phyloP scores from a whole-genome alignment of 2,888 invertebrate genomes.

The Sinodicranocentrus sp. region DNA sequence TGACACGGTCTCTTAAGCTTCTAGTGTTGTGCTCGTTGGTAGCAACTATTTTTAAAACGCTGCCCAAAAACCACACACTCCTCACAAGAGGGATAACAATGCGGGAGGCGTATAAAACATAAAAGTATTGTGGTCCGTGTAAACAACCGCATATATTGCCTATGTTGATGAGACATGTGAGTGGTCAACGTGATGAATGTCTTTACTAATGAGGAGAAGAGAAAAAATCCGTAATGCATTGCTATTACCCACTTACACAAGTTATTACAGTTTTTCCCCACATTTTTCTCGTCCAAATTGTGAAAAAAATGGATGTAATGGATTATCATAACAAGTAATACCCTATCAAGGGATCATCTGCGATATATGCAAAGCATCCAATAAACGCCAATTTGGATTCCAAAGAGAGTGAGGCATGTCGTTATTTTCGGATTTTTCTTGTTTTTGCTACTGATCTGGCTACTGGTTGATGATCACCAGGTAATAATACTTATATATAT shows the following conservation, averaged over 20 bases:
- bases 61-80: background rate
- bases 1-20: conserved; percentile 33
- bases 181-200: conserved; percentile 33
- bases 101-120: conserved; percentile 30
- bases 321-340: conserved; percentile 3
- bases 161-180: conserved; percentile 23
- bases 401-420: background rate
- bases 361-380: background rate
- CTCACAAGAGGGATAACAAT: background rate
- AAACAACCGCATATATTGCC: background rate
- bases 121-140: background rate
- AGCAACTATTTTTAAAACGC: conserved; percentile 16
- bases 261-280: background rate
- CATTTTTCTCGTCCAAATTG: background rate
- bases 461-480: no score
- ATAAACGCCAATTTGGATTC: background rate
- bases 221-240: conserved; percentile 28
- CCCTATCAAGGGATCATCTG: background rate
- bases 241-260: background rate
- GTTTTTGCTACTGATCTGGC: background rate
- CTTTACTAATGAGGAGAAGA: conserved; percentile 46
- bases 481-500: no score
- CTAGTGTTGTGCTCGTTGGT: conserved; percentile 45
- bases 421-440: conserved; percentile 7
- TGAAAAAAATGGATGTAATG: conserved; percentile 10